Evolutionary conservation across 2,113 vertebrate genomes (phyloP), one percentile per base, ranked within the genome.

Genomic region (Willisornis vidua): DNA sequence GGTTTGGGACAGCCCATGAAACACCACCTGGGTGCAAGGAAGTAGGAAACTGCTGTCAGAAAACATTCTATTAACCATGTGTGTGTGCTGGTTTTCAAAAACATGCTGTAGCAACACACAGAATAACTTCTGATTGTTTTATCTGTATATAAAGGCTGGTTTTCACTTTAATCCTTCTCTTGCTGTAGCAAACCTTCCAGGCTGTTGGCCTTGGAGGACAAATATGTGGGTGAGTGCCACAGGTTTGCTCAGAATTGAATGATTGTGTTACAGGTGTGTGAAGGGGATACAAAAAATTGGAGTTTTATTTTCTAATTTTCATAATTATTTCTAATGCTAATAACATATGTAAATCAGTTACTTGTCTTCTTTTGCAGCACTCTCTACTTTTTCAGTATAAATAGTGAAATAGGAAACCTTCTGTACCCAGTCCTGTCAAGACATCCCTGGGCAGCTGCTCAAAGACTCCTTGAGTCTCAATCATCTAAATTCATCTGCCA

Each of bases 401-500:
- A 79, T 37, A 66, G 39, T 54, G 43, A 83, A 90, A 77, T 83
- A 70, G 86, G 90, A 86, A 93, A 84, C 48, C 43, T 80, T 92
- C 24, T 55, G 77, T 95, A 70, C 55, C 59, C 51, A 17, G 46
- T 55, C 37, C 59, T 92, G 58, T 85, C 75, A 77, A 13, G 92
- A 46, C 35, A 83, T 94, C 88, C 75, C 91, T 85, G 71, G 78
- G 46, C 48, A 89, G 79, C 85, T 95, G 37, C 74, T 93, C 85
- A 70, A 89, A 89, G 89, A 26, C 65, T 96, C 83, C 59, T 93
- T 68, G 77, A 82, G 57, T 93, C 91, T 93, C 61, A 66, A 76
- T 91, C 18, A 3, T 85, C 81, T 58, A 46, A 51, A 75, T 93
- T 88, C 76, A 83, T 95, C 95, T 87, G 67, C 78, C 78, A 74